Evolutionary conservation across 2,113 vertebrate species (phyloP).

Genomic region (Xiphophorus maculatus): DNA sequence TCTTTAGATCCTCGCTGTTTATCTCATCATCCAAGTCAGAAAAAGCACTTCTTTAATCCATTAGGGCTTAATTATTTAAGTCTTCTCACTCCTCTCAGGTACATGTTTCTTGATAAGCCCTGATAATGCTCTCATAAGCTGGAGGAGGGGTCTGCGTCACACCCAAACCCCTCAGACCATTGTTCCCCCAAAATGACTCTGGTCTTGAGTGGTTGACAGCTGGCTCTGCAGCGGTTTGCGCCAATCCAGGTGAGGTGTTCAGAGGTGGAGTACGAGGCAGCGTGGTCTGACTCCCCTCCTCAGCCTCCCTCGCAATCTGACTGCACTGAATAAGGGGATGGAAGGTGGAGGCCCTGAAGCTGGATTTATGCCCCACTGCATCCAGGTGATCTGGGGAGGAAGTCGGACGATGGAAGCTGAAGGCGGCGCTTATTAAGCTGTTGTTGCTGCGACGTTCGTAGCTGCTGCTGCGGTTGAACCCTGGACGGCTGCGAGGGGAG

Average conservation of each 20-base stretch:
- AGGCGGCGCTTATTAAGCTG: constrained; percentile 88
- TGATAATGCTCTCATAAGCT: constrained; percentile 93
- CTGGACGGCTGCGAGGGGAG: constrained; percentile 77
- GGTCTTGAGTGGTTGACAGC: constrained; percentile 77
- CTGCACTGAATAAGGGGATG: constrained; percentile 93
- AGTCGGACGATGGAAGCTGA: constrained; percentile 91
- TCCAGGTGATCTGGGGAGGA: constrained; percentile 87
- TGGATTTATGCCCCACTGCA: constrained; percentile 89
- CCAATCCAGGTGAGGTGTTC: constrained; percentile 74
- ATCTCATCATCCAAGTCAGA: constrained; percentile 21
- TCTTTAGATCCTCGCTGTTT: neutral
- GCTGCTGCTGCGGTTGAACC: constrained; percentile 90
- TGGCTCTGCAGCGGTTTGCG: constrained; percentile 73
- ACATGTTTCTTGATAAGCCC: constrained; percentile 91
- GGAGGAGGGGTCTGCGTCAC: constrained; percentile 88
- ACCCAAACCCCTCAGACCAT: constrained; percentile 79
- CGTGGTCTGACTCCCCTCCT: constrained; percentile 87
- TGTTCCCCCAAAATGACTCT: constrained; percentile 90
- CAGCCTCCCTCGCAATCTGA: constrained; percentile 87
- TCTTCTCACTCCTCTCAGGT: constrained; percentile 53
- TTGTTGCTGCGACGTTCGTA: constrained; percentile 94
- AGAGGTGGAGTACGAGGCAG: constrained; percentile 81
- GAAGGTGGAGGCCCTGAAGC: constrained; percentile 94
- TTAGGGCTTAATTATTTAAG: constrained; percentile 21
- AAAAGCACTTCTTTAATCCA: constrained; percentile 22